Conservation (phyloP, 1,140 invertebrate genomes). For the Paracyclopina nana region DNA sequence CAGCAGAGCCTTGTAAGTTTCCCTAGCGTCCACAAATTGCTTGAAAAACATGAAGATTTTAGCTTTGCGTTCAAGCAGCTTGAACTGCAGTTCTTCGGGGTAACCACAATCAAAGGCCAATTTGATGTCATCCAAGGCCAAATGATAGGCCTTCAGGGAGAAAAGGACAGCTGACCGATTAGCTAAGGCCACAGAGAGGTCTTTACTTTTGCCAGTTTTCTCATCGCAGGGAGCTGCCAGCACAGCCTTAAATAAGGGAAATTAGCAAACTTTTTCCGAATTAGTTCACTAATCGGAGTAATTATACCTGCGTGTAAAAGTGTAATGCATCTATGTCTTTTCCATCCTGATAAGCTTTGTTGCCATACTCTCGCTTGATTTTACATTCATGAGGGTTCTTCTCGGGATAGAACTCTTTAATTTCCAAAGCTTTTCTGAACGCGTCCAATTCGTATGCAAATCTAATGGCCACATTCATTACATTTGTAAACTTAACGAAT, state of each 20-base stretch:
- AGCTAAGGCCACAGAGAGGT: background rate
- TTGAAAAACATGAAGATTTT: slow-evolving; percentile 12
- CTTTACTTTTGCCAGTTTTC: background rate
- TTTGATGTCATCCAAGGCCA: slow-evolving; percentile 12
- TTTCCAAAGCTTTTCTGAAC: background rate
- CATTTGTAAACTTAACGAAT: too few relatives aligned
- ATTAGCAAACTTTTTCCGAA: background rate
- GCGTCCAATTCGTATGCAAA: background rate
- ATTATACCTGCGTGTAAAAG: slow-evolving; percentile 13
- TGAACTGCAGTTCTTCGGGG: slow-evolving; percentile 8
- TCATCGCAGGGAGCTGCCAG: background rate
- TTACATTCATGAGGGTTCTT: slow-evolving; percentile 13
- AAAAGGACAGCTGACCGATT: slow-evolving; percentile 13
- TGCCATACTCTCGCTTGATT: slow-evolving; percentile 9
- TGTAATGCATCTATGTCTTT: slow-evolving; percentile 13
- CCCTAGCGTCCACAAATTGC: slow-evolving; percentile 8
- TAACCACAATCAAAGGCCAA: slow-evolving; percentile 9
- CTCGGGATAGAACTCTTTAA: slow-evolving; percentile 13
- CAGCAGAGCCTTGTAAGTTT: slow-evolving; percentile 3
- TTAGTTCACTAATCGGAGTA: too few relatives aligned
- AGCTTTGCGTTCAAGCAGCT: slow-evolving; percentile 8
- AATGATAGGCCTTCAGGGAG: slow-evolving; percentile 1
- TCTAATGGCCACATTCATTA: too few relatives aligned
- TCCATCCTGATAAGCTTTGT: slow-evolving; percentile 12
- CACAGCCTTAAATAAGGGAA: background rate